Percentiles rank a stretch among this genome's conserved stretches.
These are phyloP conservation scores for Pomacea canaliculata DNA, from an alignment of 2,888 invertebrate species.

Conservation along the genomic window DNA sequence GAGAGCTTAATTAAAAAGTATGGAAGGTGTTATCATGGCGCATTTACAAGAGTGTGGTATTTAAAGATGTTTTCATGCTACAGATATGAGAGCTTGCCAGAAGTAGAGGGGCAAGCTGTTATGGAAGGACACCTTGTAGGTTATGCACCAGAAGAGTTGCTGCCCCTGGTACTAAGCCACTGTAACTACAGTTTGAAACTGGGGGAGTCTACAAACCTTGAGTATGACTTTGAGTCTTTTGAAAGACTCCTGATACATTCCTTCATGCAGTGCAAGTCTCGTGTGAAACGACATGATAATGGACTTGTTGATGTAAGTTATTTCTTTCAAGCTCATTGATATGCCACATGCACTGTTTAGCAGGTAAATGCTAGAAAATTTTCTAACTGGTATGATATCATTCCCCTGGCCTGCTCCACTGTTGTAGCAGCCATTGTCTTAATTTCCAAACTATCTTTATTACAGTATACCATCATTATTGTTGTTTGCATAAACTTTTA, in stretches of 20 bases:
- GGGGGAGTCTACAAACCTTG: conserved; percentile 23
- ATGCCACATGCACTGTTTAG: no score
- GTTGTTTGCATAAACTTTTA: no score
- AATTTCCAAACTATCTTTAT: no score
- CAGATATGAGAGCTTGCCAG: conserved; percentile 26
- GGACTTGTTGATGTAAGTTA: conserved; percentile 3
- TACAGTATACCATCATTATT: no score
- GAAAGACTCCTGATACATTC: conserved; percentile 23
- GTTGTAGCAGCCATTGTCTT: no score
- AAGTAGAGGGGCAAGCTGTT: conserved; percentile 34
- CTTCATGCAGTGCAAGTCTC: conserved; percentile 26
- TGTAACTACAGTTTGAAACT: conserved; percentile 32
- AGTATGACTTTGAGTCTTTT: conserved; percentile 32
- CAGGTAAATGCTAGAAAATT: no score
- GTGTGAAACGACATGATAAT: conserved; percentile 2
- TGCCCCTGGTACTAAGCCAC: conserved; percentile 30
- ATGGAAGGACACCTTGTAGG: conserved; percentile 46
- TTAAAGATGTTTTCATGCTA: background rate
- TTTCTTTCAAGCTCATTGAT: background rate
- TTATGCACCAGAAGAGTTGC: conserved; percentile 36
- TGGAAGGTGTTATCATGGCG: no score
- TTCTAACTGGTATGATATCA: no score
- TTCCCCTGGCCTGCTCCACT: no score
- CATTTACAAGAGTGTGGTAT: background rate
- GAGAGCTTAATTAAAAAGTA: no score